Percentiles rank a stretch among this genome's conserved stretches.
These are phyloP conservation scores for Drosophila fulvimacula DNA, from an alignment of 2,888 invertebrate species.

Conservation along the genomic window DNA sequence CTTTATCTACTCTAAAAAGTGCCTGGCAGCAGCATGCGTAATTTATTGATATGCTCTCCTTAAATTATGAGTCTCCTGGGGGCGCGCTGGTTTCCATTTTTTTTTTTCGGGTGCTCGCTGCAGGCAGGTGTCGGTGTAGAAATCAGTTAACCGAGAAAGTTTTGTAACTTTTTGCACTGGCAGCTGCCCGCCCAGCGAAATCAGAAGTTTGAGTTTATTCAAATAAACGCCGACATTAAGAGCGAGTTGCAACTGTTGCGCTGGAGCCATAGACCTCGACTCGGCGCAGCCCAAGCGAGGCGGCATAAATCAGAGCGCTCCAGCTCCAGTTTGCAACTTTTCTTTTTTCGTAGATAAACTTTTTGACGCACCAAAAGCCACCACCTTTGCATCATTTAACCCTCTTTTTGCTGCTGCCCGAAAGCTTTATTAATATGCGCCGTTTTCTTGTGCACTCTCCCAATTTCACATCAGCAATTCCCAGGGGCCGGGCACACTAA, in stretches of 20 bases:
- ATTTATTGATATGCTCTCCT: slow-evolving; percentile 80
- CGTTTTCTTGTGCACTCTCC: slow-evolving; percentile 56
- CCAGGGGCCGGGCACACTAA: slow-evolving; percentile 50
- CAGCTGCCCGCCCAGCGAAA: slow-evolving; percentile 58
- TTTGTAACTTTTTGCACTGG: slow-evolving; percentile 64
- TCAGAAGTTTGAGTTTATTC: slow-evolving; percentile 80
- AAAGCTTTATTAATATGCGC: slow-evolving; percentile 73
- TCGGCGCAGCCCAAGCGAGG: slow-evolving; percentile 50
- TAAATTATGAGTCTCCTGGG: slow-evolving; percentile 80
- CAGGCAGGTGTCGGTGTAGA: slow-evolving; percentile 77
- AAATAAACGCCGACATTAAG: slow-evolving; percentile 80
- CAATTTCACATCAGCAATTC: slow-evolving; percentile 47
- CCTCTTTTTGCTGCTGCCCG: slow-evolving; percentile 55
- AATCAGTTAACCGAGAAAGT: slow-evolving; percentile 80
- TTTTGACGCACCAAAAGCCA: slow-evolving; percentile 65
- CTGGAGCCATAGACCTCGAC: slow-evolving; percentile 19
- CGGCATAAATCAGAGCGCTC: slow-evolving; percentile 70
- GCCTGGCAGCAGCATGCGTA: slow-evolving; percentile 67
- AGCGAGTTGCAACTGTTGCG: slow-evolving; percentile 78
- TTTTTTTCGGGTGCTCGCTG: slow-evolving; percentile 45
- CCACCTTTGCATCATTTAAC: slow-evolving; percentile 70
- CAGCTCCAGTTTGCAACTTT: slow-evolving; percentile 57
- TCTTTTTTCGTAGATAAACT: slow-evolving; percentile 69
- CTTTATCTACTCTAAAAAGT: slow-evolving; percentile 67
- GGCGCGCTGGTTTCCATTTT: slow-evolving; percentile 24